Evolutionary conservation across 2,113 vertebrate genomes (phyloP).

Genomic region (Anser brachyrhynchus): DNA sequence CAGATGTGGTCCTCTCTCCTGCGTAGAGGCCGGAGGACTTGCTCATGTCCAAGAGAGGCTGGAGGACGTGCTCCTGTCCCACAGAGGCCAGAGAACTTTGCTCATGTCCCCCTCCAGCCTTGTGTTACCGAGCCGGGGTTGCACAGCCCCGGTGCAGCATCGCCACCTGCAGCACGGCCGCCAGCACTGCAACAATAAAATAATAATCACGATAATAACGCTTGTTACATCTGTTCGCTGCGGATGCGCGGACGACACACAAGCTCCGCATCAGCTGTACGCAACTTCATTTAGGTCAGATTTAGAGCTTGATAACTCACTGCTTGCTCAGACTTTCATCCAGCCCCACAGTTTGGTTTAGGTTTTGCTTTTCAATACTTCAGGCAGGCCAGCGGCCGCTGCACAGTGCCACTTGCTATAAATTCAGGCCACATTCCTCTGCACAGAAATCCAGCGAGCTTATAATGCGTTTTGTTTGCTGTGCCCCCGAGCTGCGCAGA

Average conservation of each 20-base stretch:
- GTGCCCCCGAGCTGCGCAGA: neutral
- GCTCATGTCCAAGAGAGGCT: too few species aligned
- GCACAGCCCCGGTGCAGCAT: neutral
- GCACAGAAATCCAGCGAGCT: rapidly evolving
- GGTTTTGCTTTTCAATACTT: neutral
- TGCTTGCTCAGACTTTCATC: neutral
- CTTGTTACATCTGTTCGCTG: too few species aligned
- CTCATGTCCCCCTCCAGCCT: neutral
- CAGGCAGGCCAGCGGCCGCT: neutral
- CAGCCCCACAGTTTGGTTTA: neutral
- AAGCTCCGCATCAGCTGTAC: neutral
- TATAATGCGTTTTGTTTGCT: too few species aligned
- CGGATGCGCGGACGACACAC: rapidly evolving
- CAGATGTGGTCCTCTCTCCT: neutral
- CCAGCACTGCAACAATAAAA: neutral
- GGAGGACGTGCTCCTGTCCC: too few species aligned
- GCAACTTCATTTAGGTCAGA: rapidly evolving
- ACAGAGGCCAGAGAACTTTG: neutral
- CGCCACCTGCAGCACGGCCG: constrained; percentile 7
- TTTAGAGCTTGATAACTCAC: neutral
- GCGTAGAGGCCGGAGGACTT: neutral
- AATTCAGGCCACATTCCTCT: neutral
- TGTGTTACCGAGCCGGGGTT: neutral
- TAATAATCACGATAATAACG: neutral
- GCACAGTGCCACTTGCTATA: neutral